phyloP scores from a whole-genome alignment of 2,797 vertebrate species.

The Eidolon dupreanum region DNA sequence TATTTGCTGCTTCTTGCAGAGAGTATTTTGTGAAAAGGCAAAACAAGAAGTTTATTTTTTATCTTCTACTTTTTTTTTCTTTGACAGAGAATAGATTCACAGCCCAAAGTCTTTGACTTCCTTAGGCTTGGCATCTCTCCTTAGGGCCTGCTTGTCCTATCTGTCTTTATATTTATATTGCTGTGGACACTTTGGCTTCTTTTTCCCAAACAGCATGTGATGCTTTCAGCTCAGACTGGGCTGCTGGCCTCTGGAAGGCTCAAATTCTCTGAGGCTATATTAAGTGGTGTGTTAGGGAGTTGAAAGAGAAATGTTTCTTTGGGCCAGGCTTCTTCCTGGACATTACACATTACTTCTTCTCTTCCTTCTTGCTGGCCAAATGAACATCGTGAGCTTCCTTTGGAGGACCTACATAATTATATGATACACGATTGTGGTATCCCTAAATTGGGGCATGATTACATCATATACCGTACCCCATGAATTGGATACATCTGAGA shows the following conservation, averaged over 20 bases:
- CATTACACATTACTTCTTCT: background rate
- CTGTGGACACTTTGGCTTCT: constrained; percentile 33
- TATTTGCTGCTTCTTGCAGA: constrained; percentile 32
- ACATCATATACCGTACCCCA: background rate
- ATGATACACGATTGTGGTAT: background rate
- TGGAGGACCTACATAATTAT: background rate
- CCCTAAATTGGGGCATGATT: background rate
- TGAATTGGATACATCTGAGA: background rate
- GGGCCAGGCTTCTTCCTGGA: background rate
- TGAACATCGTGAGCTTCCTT: background rate
- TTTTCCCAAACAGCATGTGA: constrained; percentile 40
- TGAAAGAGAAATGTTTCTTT: constrained; percentile 17
- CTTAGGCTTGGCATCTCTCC: constrained; percentile 39
- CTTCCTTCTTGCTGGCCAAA: background rate
- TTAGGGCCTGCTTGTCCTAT: background rate
- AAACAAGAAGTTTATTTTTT: constrained; percentile 27
- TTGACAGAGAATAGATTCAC: constrained; percentile 25
- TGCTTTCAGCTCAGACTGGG: constrained; percentile 47
- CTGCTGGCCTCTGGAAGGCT: background rate
- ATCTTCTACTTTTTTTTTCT: background rate
- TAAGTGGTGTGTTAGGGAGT: background rate
- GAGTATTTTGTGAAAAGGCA: constrained; percentile 23
- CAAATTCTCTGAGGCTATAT: background rate
- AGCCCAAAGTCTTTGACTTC: constrained; percentile 36
- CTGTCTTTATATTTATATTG: constrained; percentile 48